Base-by-base conservation (phyloP, 37 sponge, comb jelly and placozoan species). In the Geodia barretti region DNA sequence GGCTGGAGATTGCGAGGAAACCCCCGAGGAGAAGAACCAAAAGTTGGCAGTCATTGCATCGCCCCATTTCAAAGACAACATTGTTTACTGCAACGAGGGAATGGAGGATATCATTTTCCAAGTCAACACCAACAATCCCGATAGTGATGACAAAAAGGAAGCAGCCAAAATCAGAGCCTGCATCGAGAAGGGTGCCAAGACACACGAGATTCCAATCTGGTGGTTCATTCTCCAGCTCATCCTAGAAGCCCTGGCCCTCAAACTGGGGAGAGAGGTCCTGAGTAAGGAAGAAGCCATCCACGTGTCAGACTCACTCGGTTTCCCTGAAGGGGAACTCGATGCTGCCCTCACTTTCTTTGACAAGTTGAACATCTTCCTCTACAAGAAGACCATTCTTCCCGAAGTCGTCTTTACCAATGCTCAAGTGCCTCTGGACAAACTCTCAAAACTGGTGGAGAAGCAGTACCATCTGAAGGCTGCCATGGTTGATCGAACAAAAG, bases 21-120 rank as follows among this genome's bases (percentile, higher is more conserved):
- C n/a, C n/a, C n/a, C n/a, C n/a, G n/a, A n/a, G n/a, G n/a, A n/a
- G n/a, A n/a, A n/a, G n/a, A n/a, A n/a, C n/a, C n/a, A n/a, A n/a
- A n/a, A n/a, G n/a, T n/a, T n/a, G n/a, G n/a, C n/a, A n/a, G n/a
- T n/a, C n/a, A n/a, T n/a, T n/a, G n/a, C n/a, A n/a, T n/a, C n/a
- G n/a, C n/a, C n/a, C n/a, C n/a, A n/a, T n/a, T n/a, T n/a, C n/a
- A n/a, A n/a, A n/a, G n/a, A n/a, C n/a, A n/a, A n/a, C n/a, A n/a
- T n/a, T n/a, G n/a, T n/a, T n/a, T n/a, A n/a, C n/a, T n/a, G n/a
- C n/a, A n/a, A n/a, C n/a, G n/a, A n/a, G n/a, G n/a, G n/a, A n/a
- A n/a, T n/a, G n/a, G n/a, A n/a, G n/a, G 64, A 62, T 28, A 28
- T 62, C 64, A 62, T 62, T 5, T 62, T 62, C 26, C 64, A n/a